phyloP scores from a whole-genome alignment of 1,140 invertebrate species.

The Heterodera carotae region DNA sequence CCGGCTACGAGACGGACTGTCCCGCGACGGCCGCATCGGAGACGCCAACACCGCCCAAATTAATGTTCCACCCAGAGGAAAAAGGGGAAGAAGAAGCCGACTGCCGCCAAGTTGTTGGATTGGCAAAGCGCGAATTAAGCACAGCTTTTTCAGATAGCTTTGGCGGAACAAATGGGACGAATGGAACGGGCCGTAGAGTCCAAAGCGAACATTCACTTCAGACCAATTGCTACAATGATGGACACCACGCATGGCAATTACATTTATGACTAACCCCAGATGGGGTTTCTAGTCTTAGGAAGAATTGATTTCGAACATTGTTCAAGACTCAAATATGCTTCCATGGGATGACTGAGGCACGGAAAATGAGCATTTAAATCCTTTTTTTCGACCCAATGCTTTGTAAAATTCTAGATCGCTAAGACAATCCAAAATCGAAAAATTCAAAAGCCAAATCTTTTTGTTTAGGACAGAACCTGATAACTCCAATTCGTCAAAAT shows the following conservation, averaged over 20 bases:
- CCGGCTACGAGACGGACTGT: constrained; percentile 22
- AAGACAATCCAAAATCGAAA: too few relatives aligned
- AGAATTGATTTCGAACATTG: too few relatives aligned
- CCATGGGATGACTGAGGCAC: too few relatives aligned
- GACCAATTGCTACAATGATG: not conserved
- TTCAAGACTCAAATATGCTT: too few relatives aligned
- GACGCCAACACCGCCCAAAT: constrained; percentile 1
- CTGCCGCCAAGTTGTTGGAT: constrained; percentile 2
- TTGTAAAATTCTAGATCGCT: too few relatives aligned
- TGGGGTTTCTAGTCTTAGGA: too few relatives aligned
- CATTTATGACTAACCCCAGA: too few relatives aligned
- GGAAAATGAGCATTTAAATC: too few relatives aligned
- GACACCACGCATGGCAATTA: not conserved
- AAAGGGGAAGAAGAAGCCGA: constrained; percentile 1
- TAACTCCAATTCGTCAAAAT: not conserved
- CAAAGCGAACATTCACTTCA: constrained; percentile 11
- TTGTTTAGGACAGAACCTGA: not conserved
- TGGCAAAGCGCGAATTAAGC: not conserved
- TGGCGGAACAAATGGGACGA: not conserved
- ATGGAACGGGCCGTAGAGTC: not conserved
- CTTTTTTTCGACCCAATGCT: too few relatives aligned
- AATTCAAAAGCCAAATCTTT: not conserved
- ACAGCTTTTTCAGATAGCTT: not conserved
- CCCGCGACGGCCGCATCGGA: not conserved
- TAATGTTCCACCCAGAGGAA: not conserved